Evolutionary conservation across 2,797 vertebrate species (phyloP), one percentile per base, ranked within the genome.

Genomic region (Micropoecilia bifurca): DNA sequence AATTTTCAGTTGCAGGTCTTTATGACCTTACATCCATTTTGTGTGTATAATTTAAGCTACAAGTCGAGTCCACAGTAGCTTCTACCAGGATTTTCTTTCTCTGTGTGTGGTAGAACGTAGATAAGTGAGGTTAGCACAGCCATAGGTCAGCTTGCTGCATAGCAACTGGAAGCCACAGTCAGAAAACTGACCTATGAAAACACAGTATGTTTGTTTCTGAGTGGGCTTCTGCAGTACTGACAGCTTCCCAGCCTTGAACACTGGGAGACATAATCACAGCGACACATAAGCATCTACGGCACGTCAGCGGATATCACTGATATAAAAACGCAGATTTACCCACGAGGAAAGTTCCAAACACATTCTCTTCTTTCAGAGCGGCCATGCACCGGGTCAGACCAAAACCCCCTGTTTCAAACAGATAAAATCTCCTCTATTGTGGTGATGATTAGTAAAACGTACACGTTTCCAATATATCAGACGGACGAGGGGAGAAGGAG

Each of bases 141-240:
- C 88, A 90, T 82, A 90, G 92, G 92, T 92, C 91, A 89, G 87
- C 80, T 81, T 75, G 83, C 93, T 92, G 93, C 93, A 94, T 93
- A 93, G 93, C 92, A 94, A 94, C 93, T 83, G 88, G 81, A 74
- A 83, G 87, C 82, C 77, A 86, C 76, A 88, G 90, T 91, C 89
- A 85, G 89, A 86, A 87, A 88, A 85, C 81, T 86, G 88, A 90
- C 92, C 92, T 93, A 94, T 90, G 90, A 90, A 93, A 93, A 87
- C 85, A 89, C 85, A 88, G 83, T 74, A 50, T 84, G 80, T 80
- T 89, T 71, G 55, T 87, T 79, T 90, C 77, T 30, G 72, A 77
- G 86, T 71, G 78, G 59, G 83, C 86, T 77, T 85, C 87, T 76
- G 83, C 36, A 86, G 82, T 76, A 41, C 84, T 89, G 89, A 88